Conservation (phyloP, 2,797 vertebrate species). For the Syngnathus acus region DNA sequence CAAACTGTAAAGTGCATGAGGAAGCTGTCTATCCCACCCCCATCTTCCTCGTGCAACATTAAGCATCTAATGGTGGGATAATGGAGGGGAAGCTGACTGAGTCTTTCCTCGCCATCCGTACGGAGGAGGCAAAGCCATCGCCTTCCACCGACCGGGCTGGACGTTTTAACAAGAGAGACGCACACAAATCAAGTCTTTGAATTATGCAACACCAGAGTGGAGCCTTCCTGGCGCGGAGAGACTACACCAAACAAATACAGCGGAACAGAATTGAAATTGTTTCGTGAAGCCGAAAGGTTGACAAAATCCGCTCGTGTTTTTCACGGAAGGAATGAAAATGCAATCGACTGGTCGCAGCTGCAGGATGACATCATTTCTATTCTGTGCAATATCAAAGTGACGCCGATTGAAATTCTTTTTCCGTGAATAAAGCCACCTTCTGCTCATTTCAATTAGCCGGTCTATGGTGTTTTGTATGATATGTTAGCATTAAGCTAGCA, state of each 20-base stretch:
- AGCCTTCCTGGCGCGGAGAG: conserved; percentile 24
- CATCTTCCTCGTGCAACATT: conserved; percentile 47
- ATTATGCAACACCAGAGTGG: conserved; percentile 51
- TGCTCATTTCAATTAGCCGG: too few species aligned
- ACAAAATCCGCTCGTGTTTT: too few species aligned
- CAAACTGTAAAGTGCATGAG: conserved; percentile 28
- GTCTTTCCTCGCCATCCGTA: conserved; percentile 11
- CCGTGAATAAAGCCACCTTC: too few species aligned
- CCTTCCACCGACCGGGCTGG: not conserved
- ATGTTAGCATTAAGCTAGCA: too few species aligned
- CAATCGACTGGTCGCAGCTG: too few species aligned
- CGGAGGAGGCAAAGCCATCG: not conserved
- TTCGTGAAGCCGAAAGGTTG: too few species aligned
- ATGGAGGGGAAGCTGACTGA: conserved; percentile 45
- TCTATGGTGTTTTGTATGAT: too few species aligned
- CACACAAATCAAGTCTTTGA: conserved; percentile 30
- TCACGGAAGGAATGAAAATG: too few species aligned
- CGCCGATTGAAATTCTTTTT: too few species aligned
- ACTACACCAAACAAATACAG: not conserved
- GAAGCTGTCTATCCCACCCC: conserved; percentile 23
- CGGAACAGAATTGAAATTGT: too few species aligned
- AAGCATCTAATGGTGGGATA: conserved; percentile 56
- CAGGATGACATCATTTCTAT: too few species aligned
- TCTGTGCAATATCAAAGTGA: too few species aligned
- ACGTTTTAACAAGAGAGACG: conserved; percentile 1